Base-by-base conservation (phyloP, 2,113 vertebrate species). In the Caracal caracal region DNA sequence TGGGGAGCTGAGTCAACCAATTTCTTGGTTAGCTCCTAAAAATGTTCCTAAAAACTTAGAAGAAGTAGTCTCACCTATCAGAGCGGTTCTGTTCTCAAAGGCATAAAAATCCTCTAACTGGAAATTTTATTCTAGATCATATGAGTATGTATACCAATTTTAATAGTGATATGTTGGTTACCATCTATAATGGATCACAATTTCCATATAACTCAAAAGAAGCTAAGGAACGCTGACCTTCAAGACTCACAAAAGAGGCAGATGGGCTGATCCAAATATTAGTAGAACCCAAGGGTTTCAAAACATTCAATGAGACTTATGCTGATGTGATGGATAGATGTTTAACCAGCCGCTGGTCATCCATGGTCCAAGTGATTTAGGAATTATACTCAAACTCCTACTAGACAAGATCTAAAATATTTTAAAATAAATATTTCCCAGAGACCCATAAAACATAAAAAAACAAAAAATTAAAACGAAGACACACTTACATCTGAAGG, bases 391-490 rank as follows among this genome's bases (percentile, higher is more conserved):
- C 37, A 6, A 88, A 17, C n/a, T 76, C 26, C 59, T 88, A n/a
- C n/a, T 35, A 88, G 11, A 61, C 65, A 84, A 4, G 63, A 91
- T 51, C 70, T 93, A 88, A 66, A 83, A 84, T 53, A 65, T 47
- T 84, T 86, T 30, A 8, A 56, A 85, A 89, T 22, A 88, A n/a
- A 68, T 43, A 65, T 66, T 95, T 95, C 84, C 28, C 16, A 37
- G 56, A 86, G 92, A 92, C 28, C 13, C 70, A 80, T 49, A 88
- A 90, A 89, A 88, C 19, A 68, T 40, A 16, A 63, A 85, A 73
- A 79, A n/a, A 7, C 33, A 71, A 94, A 66, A 92, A 70, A n/a
- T 56, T 28, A 65, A 85, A 92, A 92, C 61, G 33, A 71, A 93
- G 49, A 83, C n/a, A 90, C 82, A 37, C 11, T 71, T 56, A 56